Percentiles rank a stretch among this genome's conserved stretches.
Evolutionary conservation across 2,888 invertebrate genomes (phyloP).

Genomic region (Agapostemon virescens): DNA sequence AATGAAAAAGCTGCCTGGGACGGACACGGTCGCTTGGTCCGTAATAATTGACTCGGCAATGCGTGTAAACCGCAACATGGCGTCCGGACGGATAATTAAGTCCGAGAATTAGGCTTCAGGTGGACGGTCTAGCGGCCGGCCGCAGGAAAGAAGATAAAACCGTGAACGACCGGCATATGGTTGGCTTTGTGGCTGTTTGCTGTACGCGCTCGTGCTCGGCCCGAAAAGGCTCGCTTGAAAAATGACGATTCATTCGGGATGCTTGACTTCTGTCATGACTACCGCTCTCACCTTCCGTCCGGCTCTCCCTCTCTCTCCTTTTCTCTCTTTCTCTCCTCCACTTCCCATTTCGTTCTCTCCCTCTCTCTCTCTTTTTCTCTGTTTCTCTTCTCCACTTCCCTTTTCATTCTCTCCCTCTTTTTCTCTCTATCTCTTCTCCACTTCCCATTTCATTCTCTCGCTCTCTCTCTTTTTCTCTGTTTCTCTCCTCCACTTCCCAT

Average conservation of each 20-base stretch:
- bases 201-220: conserved; percentile 2
- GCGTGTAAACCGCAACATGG: conserved; percentile 78
- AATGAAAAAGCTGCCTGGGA: conserved; percentile 62
- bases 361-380: background rate
- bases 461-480: background rate
- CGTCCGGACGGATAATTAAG: conserved; percentile 77
- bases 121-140: conserved; percentile 71
- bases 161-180: conserved; percentile 46
- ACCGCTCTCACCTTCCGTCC: conserved; percentile 24
- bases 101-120: conserved; percentile 77
- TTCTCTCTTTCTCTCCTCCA: background rate
- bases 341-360: too few species aligned
- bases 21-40: conserved; percentile 69
- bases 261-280: conserved; percentile 56
- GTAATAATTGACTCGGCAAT: conserved; percentile 76
- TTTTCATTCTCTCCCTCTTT: too few species aligned
- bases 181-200: conserved; percentile 1
- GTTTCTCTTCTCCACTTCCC: too few species aligned
- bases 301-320: background rate
- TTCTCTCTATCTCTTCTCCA: background rate
- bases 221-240: conserved; percentile 52
- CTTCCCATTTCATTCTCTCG: background rate
- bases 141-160: conserved; percentile 38
- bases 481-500: too few species aligned
- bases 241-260: conserved; percentile 72